Percentiles rank a stretch among this genome's conserved stretches.
Evolutionary conservation across 1,140 invertebrate genomes (phyloP).

Genomic region (Drosophila ohnishii): DNA sequence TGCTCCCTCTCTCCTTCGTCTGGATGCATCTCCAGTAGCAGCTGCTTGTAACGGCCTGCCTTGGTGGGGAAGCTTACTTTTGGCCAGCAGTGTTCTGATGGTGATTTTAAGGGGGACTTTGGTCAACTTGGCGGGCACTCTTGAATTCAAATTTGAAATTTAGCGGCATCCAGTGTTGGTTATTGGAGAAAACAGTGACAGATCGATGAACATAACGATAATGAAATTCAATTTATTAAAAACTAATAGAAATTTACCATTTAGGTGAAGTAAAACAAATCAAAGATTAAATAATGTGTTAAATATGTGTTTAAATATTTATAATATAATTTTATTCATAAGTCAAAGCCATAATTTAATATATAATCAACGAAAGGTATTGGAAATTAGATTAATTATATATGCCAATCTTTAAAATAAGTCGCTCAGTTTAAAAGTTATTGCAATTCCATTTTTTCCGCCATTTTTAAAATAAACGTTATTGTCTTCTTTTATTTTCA

Average conservation of each 20-base stretch:
- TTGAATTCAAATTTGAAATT: conserved; percentile 15
- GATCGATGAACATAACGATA: not conserved
- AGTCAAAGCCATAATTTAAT: no score
- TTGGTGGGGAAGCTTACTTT: not conserved
- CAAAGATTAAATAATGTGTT: not conserved
- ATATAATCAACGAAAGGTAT: no score
- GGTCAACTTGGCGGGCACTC: not conserved
- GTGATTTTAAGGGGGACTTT: conserved; percentile 1
- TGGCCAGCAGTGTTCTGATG: conserved; percentile 4
- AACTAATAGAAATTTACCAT: no score
- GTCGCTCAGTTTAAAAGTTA: no score
- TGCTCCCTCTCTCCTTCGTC: not conserved
- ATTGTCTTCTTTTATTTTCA: no score
- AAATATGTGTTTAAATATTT: not conserved
- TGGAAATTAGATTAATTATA: no score
- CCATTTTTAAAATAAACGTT: no score
- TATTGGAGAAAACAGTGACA: not conserved
- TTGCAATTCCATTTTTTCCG: no score
- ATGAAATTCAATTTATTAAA: not conserved
- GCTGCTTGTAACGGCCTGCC: not conserved
- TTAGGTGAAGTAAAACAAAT: no score
- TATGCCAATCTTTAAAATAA: no score
- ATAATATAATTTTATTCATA: no score
- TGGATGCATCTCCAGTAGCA: conserved; percentile 10
- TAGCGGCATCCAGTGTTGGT: conserved; percentile 1